phyloP scores from a whole-genome alignment of 2,888 invertebrate species.

The Drosophila mimetica region DNA sequence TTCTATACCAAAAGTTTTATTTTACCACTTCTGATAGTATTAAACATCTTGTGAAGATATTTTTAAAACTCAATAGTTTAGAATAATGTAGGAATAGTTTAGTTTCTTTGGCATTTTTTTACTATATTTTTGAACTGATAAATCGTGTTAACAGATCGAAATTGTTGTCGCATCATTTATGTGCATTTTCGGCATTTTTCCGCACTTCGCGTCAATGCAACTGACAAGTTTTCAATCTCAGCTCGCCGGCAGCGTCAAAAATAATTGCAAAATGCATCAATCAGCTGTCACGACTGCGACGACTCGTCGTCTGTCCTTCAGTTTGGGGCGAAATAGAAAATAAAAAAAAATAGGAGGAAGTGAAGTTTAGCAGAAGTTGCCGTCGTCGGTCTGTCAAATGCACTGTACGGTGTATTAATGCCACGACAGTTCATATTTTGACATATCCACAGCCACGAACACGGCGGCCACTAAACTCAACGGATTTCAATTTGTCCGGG shows the following conservation, averaged over 20 bases:
- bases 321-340: neutral
- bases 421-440: slow-evolving; percentile 60
- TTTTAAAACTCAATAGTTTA: too few relatives aligned
- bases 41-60: too few relatives aligned
- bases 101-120: too few relatives aligned
- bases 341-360: neutral
- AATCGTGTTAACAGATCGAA: slow-evolving; percentile 37
- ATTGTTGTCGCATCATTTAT: slow-evolving; percentile 36
- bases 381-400: slow-evolving; percentile 42
- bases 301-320: slow-evolving; percentile 57
- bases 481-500: slow-evolving; percentile 33
- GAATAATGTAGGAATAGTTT: too few relatives aligned
- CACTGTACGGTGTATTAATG: slow-evolving; percentile 48
- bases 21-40: too few relatives aligned
- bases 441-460: slow-evolving; percentile 29
- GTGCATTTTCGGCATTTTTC: slow-evolving; percentile 45
- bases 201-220: slow-evolving; percentile 61
- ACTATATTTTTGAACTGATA: neutral
- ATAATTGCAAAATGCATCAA: slow-evolving; percentile 80
- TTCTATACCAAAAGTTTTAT: too few relatives aligned
- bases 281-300: slow-evolving; percentile 67
- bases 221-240: slow-evolving; percentile 77
- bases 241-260: slow-evolving; percentile 68
- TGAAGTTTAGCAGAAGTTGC: slow-evolving; percentile 42
- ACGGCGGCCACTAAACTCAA: slow-evolving; percentile 3